Conservation (phyloP, 2,888 invertebrate species). For the Seira musarum region DNA sequence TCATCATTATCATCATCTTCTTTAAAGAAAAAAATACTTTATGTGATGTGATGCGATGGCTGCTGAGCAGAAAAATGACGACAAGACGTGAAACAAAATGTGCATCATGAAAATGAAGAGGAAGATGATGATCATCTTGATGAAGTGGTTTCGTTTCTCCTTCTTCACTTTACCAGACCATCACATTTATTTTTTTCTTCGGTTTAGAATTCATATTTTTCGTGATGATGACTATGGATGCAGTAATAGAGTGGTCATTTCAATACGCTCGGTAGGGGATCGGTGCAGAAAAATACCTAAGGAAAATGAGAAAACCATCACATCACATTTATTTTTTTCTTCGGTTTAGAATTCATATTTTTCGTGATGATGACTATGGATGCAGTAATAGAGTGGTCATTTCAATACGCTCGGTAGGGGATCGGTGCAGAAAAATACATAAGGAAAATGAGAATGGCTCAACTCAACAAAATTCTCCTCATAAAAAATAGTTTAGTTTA, state of each 20-base stretch:
- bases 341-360: not conserved
- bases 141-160: not conserved
- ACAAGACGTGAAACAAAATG: conserved; percentile 17
- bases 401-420: conserved; percentile 1
- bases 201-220: not conserved
- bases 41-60: too few relatives aligned
- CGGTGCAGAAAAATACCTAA: not conserved
- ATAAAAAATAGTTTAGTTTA: too few relatives aligned
- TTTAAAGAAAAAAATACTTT: too few relatives aligned
- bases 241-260: not conserved
- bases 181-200: not conserved
- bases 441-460: not conserved
- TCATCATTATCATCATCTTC: too few relatives aligned
- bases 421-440: not conserved
- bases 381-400: not conserved
- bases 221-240: not conserved
- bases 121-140: not conserved
- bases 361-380: not conserved
- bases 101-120: not conserved
- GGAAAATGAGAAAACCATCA: not conserved
- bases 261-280: not conserved
- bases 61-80: conserved; percentile 14
- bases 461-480: too few relatives aligned
- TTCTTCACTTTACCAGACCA: not conserved
- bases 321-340: not conserved